Base-by-base conservation (phyloP, 2,888 invertebrate genomes). In the Nomada hirtipes region DNA sequence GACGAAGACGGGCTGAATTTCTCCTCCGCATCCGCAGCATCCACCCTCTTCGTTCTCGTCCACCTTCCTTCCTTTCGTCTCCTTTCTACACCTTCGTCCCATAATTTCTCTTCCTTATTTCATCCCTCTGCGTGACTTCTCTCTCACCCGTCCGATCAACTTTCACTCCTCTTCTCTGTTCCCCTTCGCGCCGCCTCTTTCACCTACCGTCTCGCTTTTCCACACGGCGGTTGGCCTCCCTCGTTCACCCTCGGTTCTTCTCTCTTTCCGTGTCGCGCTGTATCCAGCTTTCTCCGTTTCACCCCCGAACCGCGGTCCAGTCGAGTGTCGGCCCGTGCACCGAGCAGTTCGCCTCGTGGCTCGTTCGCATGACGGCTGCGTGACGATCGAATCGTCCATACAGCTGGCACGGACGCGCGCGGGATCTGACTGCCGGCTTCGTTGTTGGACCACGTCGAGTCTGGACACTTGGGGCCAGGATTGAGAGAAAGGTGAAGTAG, bases 1-100 rank as follows among this genome's bases (percentile, higher is more conserved):
- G 86, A 89, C 84, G 59, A 76, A 83, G 89, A 87, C 85, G 65
- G 80, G 76, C 74, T 52, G 70, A 78, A 70, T 84, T 78, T 89
- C 86, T 86, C 82, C 89, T 88, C 90, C 85, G 91, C 89, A 92
- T 92, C 92, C 91, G 91, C 92, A 91, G 91, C 92, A 91, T 92
- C 92, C 89, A 83, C 87, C 80, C 83, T 86, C 89, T 78, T 75
- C 75, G 67, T n/a, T 26, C 69, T 42, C 23, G n/a, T 29, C 11
- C n/a, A 36, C 52, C 26, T 44, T 61, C 52, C 26, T 44, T 55
- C 57, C 68, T 64, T 78, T 79, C 15, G 29, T 68, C 52, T 55
- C 50, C 20, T n/a, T 63, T 26, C 36, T n/a, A 9, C 52, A 53
- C 42, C 15, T 11, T 15, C 52, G 18, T 26, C n/a, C 23, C 64